phyloP scores from a whole-genome alignment of 2,888 invertebrate genomes.

The Rhamphomyia laevipes region DNA sequence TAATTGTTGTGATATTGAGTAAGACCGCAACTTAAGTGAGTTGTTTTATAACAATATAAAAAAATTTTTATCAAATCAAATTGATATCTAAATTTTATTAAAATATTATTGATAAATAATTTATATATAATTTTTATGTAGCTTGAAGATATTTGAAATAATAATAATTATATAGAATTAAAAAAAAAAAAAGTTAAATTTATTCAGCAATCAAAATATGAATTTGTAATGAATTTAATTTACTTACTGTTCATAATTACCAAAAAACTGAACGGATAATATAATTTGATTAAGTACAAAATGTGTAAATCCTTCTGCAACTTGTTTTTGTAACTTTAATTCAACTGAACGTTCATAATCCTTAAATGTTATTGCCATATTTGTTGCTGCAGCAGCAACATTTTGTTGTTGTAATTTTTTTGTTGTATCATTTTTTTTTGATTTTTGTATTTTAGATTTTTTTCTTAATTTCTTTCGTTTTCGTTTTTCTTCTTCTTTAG shows the following conservation, averaged over 20 bases:
- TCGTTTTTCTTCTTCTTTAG: conserved; percentile 12
- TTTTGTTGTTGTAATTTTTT: conserved; percentile 3
- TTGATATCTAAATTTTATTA: too few species aligned
- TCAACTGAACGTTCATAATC: neutral
- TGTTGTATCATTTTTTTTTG: conserved; percentile 4
- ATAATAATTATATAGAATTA: too few species aligned
- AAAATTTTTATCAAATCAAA: too few species aligned
- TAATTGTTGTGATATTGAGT: too few species aligned
- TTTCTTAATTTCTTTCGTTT: conserved; percentile 7
- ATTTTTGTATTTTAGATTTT: conserved; percentile 9
- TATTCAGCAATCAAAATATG: too few species aligned
- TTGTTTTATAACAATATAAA: too few species aligned
- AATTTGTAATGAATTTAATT: too few species aligned
- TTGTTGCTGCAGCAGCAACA: conserved; percentile 17
- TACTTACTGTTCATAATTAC: conserved; percentile 59
- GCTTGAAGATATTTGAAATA: too few species aligned
- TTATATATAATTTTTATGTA: too few species aligned
- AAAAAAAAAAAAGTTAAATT: too few species aligned
- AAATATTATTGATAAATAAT: too few species aligned
- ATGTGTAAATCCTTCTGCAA: conserved; percentile 2
- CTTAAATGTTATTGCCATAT: conserved; percentile 17
- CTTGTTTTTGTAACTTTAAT: conserved; percentile 4
- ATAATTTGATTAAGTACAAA: conserved; percentile 68
- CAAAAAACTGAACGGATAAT: conserved; percentile 65
- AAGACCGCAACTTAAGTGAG: too few species aligned